Evolutionary conservation across 2,888 invertebrate genomes (phyloP), one percentile per base, ranked within the genome.

Genomic region (Leucophenga maculata): DNA sequence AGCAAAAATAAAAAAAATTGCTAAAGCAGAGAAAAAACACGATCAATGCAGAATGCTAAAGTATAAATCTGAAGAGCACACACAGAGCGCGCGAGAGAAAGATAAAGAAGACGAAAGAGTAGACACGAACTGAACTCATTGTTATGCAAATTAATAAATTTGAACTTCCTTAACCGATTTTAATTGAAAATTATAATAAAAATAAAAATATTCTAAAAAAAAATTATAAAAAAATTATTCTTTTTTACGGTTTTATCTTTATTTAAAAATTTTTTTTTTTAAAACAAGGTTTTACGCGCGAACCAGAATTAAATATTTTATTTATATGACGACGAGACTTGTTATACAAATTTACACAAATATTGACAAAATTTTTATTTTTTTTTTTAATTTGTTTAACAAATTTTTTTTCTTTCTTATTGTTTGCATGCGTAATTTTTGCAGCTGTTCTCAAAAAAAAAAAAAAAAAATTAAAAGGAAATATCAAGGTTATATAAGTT

Each of bases 401-500:
- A n/a, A 50, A n/a, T 50, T n/a, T 31, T 14, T 50, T n/a, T 31
- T 57, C 14, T 26, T 57, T 57, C 26, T 26, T 11, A 11, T 60
- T 39, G n/a, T 44, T 9, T 18, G 18, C 39, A 60, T 57, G 22
- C 26, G 14, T 26, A 57, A 57, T 39, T 60, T 44, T 32, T 50
- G 16, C 46, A 44, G 48, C 67, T 54, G 65, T 31, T 50, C 31
- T 26, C 52, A 18, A 68, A 50, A 48, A 31, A 16, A 68, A 74
- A 68, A 55, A 65, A 65, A 52, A 9, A 71, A 67, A 67, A 68
- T 69, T 65, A 70, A 74, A 76, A 70, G 73, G 59, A 76, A 74
- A 69, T 76, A 75, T 79, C 78, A 80, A 80, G 79, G 80, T 82
- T 80, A 79, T 77, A 81, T 75, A 79, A 80, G 67, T 65, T 52